Evolutionary conservation across 2,113 vertebrate species (phyloP), one percentile per base, ranked within the genome.

Genomic region (Theristicus caerulescens): DNA sequence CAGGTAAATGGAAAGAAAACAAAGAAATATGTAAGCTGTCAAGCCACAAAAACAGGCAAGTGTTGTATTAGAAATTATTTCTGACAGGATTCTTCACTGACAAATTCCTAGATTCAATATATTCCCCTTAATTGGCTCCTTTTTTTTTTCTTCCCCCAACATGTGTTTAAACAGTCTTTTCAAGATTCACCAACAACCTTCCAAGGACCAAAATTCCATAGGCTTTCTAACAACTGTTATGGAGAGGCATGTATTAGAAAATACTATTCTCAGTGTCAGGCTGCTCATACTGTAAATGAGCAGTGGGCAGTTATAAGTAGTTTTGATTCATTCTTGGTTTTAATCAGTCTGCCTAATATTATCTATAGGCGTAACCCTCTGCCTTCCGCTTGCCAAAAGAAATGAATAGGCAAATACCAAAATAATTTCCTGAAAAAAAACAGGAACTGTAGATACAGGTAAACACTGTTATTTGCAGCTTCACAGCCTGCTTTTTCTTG

Each of bases 361-460:
- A 54, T 74, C 10, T 57, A 5, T 59, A 46, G 42, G 47, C 87
- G 49, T 66, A 72, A 59, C 44, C 20, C 5, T 51, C 52, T 82
- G 12, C 69, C 40, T 82, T 91, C 32, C 11, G 8, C 34, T 83
- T 54, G 54, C 51, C 71, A 62, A 77, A 74, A 82, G 46, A 89
- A 91, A 62, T 18, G 49, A 89, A 69, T 70, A 26, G 20, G 11
- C 49, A 96, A 87, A 85, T 66, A 70, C 7, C 51, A 85, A 94
- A 94, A 57, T 57, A 59, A 58, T 44, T n/a, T 55, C 3, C 38
- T 7, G 0, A 5, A 27, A 79, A 27, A 79, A 44, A 55, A n/a
- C 11, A 47, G 22, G 20, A 69, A 58, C 17, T 55, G 25, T 69
- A 73, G 38, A 7, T 77, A 27, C 16, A 51, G 27, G 7, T 76